Base-by-base conservation (phyloP, 2,113 vertebrate genomes). In the Propithecus coquereli region DNA sequence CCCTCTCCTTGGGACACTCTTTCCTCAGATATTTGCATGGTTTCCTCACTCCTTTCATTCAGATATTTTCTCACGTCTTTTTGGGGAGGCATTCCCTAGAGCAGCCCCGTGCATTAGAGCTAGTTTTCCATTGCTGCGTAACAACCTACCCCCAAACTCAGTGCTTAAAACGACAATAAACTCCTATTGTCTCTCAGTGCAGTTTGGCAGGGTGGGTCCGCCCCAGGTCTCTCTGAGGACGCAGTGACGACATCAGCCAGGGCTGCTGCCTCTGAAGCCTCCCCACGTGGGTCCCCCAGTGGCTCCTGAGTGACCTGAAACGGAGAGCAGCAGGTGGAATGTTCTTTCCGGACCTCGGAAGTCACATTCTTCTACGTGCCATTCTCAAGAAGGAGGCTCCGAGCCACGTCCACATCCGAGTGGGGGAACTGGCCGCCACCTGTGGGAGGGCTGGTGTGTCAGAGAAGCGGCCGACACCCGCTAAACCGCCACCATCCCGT, bases 401-500 rank as follows among this genome's bases (percentile, higher is more conserved):
- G 9, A 16, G 54, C 32, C 30, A 13, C 7, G 34, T 9, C 57
- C 82, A 22, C 27, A 2, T 8, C 18, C 12, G 9, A 13, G 32
- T 54, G 59, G 70, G 14, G n/a, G 13, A 11, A 2, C 1, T 10
- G 20, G 32, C 32, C 20, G 25, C 57, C 50, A 12, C 16, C 40
- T 6, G 8, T 37, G 1, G 47, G 70, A 43, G 12, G 40, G 2
- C 0, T 20, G 73, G 22, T 25, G 0, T 0, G 63, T 37, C 11
- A 0, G 6, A 79, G 12, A 23, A 12, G 5, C 0, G 2, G 8
- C 54, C 7, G 77, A 12, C 27, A 2, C 8, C 1, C 4, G 54
- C 32, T 2, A 1, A 22, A 32, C 3, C 45, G 3, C 23, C 10
- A 0, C 34, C 4, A 3, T 0, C 13, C 57, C 17, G 0, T 1